phyloP scores from a whole-genome alignment of 1,140 invertebrate species.

The Leguminivora glycinivorella region DNA sequence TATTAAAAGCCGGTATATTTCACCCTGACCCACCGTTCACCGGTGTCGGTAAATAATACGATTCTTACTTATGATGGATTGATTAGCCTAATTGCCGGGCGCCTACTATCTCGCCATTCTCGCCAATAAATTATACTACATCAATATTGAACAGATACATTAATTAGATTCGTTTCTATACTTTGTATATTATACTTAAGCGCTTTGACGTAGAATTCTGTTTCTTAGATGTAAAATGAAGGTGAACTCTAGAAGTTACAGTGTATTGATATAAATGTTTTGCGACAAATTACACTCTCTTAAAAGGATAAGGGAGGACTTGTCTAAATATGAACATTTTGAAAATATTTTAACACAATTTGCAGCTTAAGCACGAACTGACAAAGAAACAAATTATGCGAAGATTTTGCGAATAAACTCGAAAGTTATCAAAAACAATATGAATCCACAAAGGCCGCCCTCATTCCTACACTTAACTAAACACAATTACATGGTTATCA shows the following conservation, averaged over 20 bases:
- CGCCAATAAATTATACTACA: neutral
- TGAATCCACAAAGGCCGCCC: neutral
- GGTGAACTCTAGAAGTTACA: no score
- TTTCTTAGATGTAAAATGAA: no score
- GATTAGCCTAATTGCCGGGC: conserved; percentile 33
- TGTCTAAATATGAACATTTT: no score
- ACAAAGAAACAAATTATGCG: neutral
- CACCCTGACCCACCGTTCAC: conserved; percentile 47
- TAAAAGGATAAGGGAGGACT: no score
- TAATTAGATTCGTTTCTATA: neutral
- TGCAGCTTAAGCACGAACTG: no score
- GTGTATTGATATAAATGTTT: no score
- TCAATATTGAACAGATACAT: conserved; percentile 6
- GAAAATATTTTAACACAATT: no score
- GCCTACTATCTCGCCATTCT: conserved; percentile 19
- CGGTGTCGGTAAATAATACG: conserved; percentile 35
- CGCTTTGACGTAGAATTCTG: neutral
- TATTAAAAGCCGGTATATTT: conserved; percentile 28
- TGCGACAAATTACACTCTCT: no score
- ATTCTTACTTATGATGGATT: conserved; percentile 30
- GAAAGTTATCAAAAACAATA: neutral
- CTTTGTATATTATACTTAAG: neutral
- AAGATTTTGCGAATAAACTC: neutral
- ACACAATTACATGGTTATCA: conserved; percentile 20
- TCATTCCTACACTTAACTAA: conserved; percentile 1